Percentiles rank a stretch among this genome's conserved stretches.
Evolutionary conservation across 2,113 vertebrate genomes (phyloP).

Genomic region (Cairina moschata): DNA sequence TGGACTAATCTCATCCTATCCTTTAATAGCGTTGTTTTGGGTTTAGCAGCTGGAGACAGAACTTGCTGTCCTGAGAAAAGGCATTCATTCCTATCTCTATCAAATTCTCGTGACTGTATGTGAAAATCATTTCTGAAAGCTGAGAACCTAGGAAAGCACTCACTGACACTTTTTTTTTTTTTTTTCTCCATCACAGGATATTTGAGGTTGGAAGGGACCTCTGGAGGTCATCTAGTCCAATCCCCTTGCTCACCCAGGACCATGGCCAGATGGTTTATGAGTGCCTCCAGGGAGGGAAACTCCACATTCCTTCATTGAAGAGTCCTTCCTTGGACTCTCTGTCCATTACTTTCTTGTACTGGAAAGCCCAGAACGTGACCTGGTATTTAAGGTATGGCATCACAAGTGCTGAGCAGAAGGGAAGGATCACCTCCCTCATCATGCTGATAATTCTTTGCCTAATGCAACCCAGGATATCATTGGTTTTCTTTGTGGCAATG

Average conservation of each 20-base stretch:
- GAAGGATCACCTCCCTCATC: neutral
- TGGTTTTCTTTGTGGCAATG: neutral
- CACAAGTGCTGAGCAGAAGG: neutral
- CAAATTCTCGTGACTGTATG: neutral
- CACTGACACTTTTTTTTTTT: neutral
- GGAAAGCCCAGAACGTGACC: neutral
- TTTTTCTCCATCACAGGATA: neutral
- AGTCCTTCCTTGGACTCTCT: neutral
- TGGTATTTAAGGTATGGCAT: neutral
- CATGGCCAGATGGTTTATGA: neutral
- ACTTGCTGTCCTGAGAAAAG: neutral
- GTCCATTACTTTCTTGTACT: rapidly evolving
- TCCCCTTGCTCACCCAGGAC: neutral
- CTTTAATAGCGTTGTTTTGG: neutral
- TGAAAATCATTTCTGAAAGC: neutral
- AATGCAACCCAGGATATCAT: neutral
- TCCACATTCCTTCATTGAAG: neutral
- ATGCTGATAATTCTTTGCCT: neutral
- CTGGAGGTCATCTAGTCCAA: neutral
- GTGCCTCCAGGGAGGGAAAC: neutral
- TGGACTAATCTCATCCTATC: neutral
- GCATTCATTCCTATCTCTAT: neutral
- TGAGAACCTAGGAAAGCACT: neutral
- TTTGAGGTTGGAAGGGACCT: neutral
- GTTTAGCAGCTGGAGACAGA: neutral